Percentiles rank a stretch among this genome's conserved stretches.
phyloP scores from a whole-genome alignment of 2,113 vertebrate genomes.

The Trichechus manatus region DNA sequence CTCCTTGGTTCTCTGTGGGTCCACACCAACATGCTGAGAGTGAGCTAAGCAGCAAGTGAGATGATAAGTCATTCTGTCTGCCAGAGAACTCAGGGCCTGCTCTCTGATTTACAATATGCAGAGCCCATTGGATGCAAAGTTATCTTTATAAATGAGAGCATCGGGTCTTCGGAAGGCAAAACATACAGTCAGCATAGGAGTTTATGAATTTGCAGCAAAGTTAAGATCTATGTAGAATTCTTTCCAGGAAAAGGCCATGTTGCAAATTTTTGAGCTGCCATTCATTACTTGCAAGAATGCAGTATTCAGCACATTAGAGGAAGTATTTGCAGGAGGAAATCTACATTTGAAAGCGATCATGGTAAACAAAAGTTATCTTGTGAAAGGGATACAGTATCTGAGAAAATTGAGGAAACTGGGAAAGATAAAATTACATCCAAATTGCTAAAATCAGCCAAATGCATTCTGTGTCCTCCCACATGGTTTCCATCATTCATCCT shows the following conservation, averaged over 20 bases:
- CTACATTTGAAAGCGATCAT: background rate
- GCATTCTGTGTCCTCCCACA: fast-evolving
- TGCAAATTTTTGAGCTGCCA: background rate
- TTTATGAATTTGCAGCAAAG: background rate
- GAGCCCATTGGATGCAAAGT: fast-evolving
- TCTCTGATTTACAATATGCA: background rate
- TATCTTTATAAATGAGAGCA: background rate
- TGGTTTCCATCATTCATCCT: fast-evolving
- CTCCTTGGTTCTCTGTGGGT: background rate
- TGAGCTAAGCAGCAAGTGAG: fast-evolving
- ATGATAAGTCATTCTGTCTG: fast-evolving
- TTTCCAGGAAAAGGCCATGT: background rate
- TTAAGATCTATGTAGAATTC: fast-evolving
- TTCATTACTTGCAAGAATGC: background rate
- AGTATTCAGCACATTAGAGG: background rate
- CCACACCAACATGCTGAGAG: fast-evolving
- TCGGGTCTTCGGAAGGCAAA: background rate
- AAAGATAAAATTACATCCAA: background rate
- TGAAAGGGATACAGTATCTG: background rate
- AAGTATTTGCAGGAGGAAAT: background rate
- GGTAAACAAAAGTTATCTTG: background rate
- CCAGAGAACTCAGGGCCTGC: too few relatives aligned
- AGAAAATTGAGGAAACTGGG: background rate
- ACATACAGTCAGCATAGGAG: background rate
- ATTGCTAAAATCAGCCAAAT: background rate